A percentile compares a stretch with the other conserved stretches of the same genome.
phyloP scores from a whole-genome alignment of 1,140 invertebrate species.

The Drosophila eugracilis region DNA sequence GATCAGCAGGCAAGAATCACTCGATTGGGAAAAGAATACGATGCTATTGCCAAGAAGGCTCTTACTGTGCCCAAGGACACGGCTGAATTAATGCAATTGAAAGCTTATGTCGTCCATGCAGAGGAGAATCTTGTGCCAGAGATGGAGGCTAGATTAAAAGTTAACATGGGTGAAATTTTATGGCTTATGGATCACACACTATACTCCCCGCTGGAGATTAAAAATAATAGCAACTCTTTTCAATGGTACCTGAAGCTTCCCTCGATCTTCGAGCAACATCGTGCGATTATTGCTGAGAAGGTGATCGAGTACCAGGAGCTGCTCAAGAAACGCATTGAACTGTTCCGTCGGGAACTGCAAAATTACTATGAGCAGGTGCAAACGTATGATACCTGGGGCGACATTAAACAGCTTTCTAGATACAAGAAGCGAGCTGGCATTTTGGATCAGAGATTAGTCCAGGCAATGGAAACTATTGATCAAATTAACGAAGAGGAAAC shows the following conservation, averaged over 20 bases:
- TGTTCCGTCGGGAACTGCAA: slow-evolving; percentile 89
- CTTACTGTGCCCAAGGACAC: slow-evolving; percentile 93
- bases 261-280: slow-evolving; percentile 92
- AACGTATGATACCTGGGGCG: slow-evolving; percentile 95
- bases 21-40: slow-evolving; percentile 94
- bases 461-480: slow-evolving; percentile 93
- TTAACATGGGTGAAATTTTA: slow-evolving; percentile 80
- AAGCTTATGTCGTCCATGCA: slow-evolving; percentile 89
- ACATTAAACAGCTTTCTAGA: slow-evolving; percentile 93
- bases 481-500: slow-evolving; percentile 96
- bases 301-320: slow-evolving; percentile 93
- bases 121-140: slow-evolving; percentile 89
- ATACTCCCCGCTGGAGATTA: slow-evolving; percentile 93
- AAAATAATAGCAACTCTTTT: slow-evolving; percentile 94
- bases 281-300: slow-evolving; percentile 92
- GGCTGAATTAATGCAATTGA: slow-evolving; percentile 92
- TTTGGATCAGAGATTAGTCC: slow-evolving; percentile 89
- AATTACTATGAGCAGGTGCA: slow-evolving; percentile 92
- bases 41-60: slow-evolving; percentile 91
- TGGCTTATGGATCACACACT: slow-evolving; percentile 91
- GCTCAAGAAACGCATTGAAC: slow-evolving; percentile 86
- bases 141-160: slow-evolving; percentile 90
- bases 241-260: slow-evolving; percentile 94
- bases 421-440: slow-evolving; percentile 93
- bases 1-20: slow-evolving; percentile 90